Evolutionary conservation across 2,797 vertebrate genomes (phyloP).

Genomic region (Chelidonichthys spinosus): DNA sequence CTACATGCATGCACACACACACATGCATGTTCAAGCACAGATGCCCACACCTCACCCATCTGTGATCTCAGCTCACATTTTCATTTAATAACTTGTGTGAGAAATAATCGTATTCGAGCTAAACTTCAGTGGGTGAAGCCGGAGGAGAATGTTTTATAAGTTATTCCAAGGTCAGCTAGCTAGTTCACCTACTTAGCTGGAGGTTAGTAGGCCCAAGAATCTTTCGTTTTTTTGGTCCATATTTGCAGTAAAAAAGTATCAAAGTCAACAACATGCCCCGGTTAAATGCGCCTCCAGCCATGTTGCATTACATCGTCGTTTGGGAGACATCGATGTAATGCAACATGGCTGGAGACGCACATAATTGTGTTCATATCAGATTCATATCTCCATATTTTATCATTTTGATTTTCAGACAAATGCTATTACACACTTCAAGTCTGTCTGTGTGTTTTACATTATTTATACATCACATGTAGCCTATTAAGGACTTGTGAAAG

Average conservation of each 20-base stretch:
- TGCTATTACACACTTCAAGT: no score
- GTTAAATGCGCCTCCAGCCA: no score
- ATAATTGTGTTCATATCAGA: no score
- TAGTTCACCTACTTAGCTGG: not conserved
- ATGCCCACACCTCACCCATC: constrained; percentile 11
- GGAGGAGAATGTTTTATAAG: not conserved
- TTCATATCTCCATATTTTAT: no score
- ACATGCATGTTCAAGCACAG: constrained; percentile 15
- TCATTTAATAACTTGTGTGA: not conserved
- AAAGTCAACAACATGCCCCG: no score
- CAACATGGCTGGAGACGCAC: no score
- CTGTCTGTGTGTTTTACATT: no score
- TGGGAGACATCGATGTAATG: no score
- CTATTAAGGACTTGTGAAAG: no score
- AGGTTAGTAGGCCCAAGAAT: not conserved
- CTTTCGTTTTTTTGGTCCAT: not conserved
- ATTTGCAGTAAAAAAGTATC: not conserved
- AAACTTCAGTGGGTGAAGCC: not conserved
- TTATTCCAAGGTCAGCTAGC: not conserved
- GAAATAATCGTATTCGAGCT: not conserved
- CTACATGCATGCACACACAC: constrained; percentile 13
- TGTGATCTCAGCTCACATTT: not conserved
- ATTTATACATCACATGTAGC: no score
- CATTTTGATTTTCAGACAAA: no score
- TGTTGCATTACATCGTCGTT: no score